A percentile compares a stretch with the other conserved stretches of the same genome.
Evolutionary conservation across 35 echinoderm and acorn worm genomes (phyloP).

Genomic region (Heliocidaris erythrogramma): DNA sequence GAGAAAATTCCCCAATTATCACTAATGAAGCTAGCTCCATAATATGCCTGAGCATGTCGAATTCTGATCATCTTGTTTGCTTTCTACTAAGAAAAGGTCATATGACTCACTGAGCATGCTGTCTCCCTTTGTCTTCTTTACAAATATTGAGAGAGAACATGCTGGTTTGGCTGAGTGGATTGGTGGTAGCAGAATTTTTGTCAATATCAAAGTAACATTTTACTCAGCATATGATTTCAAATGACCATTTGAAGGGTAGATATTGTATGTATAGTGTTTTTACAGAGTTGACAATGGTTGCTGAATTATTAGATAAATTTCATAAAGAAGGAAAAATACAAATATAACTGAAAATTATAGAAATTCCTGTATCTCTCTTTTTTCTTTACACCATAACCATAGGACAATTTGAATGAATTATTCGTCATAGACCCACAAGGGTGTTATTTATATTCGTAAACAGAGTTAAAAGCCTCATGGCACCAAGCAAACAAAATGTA

Average conservation of each 20-base stretch:
- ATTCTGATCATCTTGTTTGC: conserved; percentile 31
- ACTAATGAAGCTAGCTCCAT: not conserved
- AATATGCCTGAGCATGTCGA: conserved; percentile 4
- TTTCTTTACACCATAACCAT: too few relatives aligned
- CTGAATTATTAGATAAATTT: too few relatives aligned
- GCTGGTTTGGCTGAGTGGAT: not conserved
- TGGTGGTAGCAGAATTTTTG: not conserved
- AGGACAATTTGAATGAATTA: too few relatives aligned
- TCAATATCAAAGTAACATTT: conserved; percentile 3
- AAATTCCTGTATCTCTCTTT: too few relatives aligned
- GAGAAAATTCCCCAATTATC: conserved; percentile 35
- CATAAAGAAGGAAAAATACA: too few relatives aligned
- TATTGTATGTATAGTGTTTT: too few relatives aligned
- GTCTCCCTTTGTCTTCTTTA: conserved; percentile 2
- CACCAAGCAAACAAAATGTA: too few relatives aligned
- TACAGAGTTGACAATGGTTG: not conserved
- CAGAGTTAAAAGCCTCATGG: too few relatives aligned
- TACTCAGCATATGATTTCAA: not conserved
- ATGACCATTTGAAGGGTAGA: not conserved
- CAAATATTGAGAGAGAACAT: conserved; percentile 13
- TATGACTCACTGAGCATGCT: conserved; percentile 21
- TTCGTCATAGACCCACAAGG: too few relatives aligned
- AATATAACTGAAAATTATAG: too few relatives aligned
- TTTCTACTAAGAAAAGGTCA: conserved; percentile 30
- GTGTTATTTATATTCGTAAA: too few relatives aligned